Evolutionary conservation across 2,888 invertebrate genomes (phyloP).

Genomic region (Melanophora roralis): DNA sequence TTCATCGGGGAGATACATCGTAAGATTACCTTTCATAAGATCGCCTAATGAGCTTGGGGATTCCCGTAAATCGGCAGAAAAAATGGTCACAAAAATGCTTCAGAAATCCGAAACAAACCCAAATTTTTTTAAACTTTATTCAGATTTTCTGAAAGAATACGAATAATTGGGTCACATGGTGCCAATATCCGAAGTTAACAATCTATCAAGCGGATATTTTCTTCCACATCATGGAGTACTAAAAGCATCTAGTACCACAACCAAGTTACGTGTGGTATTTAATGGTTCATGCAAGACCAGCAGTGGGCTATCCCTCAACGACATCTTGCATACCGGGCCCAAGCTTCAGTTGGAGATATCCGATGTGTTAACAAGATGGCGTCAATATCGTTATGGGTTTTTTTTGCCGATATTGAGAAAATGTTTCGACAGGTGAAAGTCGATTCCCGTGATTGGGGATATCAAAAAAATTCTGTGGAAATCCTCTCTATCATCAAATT

Average conservation of each 20-base stretch:
- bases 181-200: no score
- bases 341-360: conserved; percentile 26
- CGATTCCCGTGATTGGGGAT: background rate
- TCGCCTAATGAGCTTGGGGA: conserved; percentile 1
- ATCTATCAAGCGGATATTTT: no score
- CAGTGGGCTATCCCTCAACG: conserved; percentile 33
- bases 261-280: conserved; percentile 15
- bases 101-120: background rate
- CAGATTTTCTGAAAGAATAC: background rate
- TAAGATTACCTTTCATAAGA: background rate
- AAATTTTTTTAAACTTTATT: background rate
- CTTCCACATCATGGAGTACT: conserved; percentile 19
- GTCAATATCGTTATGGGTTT: conserved; percentile 17
- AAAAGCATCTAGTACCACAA: background rate
- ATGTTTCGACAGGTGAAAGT: conserved; percentile 16
- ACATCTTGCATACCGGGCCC: no score
- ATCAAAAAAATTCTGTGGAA: no score
- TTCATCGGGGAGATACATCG: background rate
- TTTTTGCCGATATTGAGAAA: conserved; percentile 21
- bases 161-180: background rate
- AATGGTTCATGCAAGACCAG: conserved; percentile 23
- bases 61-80: background rate
- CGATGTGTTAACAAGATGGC: conserved; percentile 15
- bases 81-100: conserved; percentile 9
- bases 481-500: no score